Evolutionary conservation across 2,113 vertebrate species (phyloP), one percentile per base, ranked within the genome.

Genomic region (Etheostoma spectabile): DNA sequence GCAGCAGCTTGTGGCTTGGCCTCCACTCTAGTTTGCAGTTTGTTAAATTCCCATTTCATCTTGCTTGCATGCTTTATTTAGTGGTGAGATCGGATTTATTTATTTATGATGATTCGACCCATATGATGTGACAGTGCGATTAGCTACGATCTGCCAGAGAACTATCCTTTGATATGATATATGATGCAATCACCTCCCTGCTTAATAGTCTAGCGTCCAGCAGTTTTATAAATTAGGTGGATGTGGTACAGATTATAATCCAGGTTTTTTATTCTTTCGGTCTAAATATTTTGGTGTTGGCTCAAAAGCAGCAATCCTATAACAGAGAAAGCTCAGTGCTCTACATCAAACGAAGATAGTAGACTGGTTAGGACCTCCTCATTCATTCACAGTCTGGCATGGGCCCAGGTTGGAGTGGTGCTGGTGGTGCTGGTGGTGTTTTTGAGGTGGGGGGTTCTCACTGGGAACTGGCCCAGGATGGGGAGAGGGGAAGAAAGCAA

Each of bases 281-380:
- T 59, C 71, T 84, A 57, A 80, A 84, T 83, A 55, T 89, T 84
- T 86, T 80, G 75, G 38, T 70, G 65, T 4, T 27, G 14, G 79
- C 19, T 71, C 3, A 15, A 13, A 60, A 52, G 79, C 82, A 80
- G 59, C 75, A 59, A 51, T 49, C 55, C 35, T 18, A 27, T 24
- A 62, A 94, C 93, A 95, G 89, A 94, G 92, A 74, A 79, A 74
- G 49, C 91, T 92, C 91, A 94, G 94, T 94, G 83, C 27, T 60
- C 69, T 81, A 95, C 91, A 95, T 95, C 94, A 95, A 94, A 94
- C 88, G 84, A 49, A 88, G 82, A 82, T 86, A 89, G 88, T 91
- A 86, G 91, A 75, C 82, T 82, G 90, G 80, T 89, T 82, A 74
- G 86, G 85, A 89, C 83, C 80, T 78, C 86, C 85, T 88, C 82